Evolutionary conservation across 2,113 vertebrate species (phyloP).

Genomic region (Pimephales promelas): DNA sequence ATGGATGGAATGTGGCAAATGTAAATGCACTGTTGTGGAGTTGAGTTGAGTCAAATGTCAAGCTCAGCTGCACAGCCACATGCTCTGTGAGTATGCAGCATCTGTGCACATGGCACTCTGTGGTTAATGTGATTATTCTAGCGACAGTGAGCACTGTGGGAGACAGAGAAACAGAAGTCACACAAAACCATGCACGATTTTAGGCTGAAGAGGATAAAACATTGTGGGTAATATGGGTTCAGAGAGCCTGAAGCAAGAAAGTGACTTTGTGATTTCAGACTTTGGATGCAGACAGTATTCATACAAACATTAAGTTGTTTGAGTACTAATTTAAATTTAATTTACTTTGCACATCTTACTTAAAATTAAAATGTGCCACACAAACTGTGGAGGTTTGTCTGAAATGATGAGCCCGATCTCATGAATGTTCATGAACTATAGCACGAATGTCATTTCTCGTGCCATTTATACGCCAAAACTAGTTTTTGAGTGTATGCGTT

Average conservation of each 20-base stretch:
- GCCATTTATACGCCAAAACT: too few relatives aligned
- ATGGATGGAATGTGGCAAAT: constrained; percentile 7
- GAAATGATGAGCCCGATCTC: too few relatives aligned
- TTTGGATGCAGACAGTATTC: not conserved
- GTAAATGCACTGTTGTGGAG: constrained; percentile 8
- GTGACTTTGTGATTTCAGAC: not conserved
- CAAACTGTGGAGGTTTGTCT: too few relatives aligned
- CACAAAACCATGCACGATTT: constrained; percentile 22
- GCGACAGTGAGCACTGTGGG: constrained; percentile 34
- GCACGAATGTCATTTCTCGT: too few relatives aligned
- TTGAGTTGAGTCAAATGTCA: constrained; percentile 27
- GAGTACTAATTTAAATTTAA: not conserved
- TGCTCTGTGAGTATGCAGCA: constrained; percentile 20
- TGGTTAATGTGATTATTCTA: constrained; percentile 41
- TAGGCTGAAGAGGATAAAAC: not conserved
- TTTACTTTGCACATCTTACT: not conserved
- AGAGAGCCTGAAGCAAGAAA: constrained; percentile 1
- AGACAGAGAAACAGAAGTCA: constrained; percentile 11
- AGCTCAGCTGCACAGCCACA: constrained; percentile 44
- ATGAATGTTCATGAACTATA: too few relatives aligned
- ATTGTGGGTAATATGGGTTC: not conserved
- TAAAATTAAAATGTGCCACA: too few relatives aligned
- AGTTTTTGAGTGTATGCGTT: too few relatives aligned
- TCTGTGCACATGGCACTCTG: constrained; percentile 32
- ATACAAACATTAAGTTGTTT: not conserved